Evolutionary conservation across 2,888 invertebrate genomes (phyloP), one percentile per base, ranked within the genome.

Genomic region (Fabriciana adippe): DNA sequence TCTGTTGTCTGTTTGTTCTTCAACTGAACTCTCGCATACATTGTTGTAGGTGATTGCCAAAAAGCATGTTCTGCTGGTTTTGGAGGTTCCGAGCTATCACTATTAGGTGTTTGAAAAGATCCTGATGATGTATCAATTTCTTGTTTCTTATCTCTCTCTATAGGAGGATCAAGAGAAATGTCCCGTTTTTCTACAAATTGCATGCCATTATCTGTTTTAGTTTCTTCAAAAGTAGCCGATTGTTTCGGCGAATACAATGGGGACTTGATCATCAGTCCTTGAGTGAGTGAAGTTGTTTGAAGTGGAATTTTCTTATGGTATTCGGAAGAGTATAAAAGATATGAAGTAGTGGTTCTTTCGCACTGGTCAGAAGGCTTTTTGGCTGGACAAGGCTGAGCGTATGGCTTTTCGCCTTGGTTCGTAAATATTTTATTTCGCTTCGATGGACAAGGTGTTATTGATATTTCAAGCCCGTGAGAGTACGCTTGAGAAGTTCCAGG

Each of bases 381-480:
- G 0, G 83, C 81, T 26, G 81, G 81, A 68, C 87, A 88, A 3
- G 75, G 68, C 26, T 56, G 66, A 26, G 47, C 21, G 53, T 66
- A 60, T 4, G 72, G 66, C 31, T 69, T 73, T 56, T 69, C 72
- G 13, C 65, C 73, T 41, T 70, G 67, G 47, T 63, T 72, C 21
- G 56, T 41, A 13, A 51, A 56, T 35, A 57, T 18, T 57, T 71
- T 70, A 31, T 56, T 50, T 53, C 73, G 67, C 53, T 72, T 74
- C 3, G 81, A 73, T 3, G 85, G 83, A 65, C 90, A 90, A 0
- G 75, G 76, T 3, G 72, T 79, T n/a, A 87, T 56, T 5, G 82
- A 75, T 69, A 90, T 81, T 35, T 85, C 81, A 16, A 83, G 15
- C 6, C 85, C 87, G 0, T 85, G 83, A 1, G 80, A 79, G 51